Conservation (phyloP, 2,113 vertebrate species). For the Cebus imitator region DNA sequence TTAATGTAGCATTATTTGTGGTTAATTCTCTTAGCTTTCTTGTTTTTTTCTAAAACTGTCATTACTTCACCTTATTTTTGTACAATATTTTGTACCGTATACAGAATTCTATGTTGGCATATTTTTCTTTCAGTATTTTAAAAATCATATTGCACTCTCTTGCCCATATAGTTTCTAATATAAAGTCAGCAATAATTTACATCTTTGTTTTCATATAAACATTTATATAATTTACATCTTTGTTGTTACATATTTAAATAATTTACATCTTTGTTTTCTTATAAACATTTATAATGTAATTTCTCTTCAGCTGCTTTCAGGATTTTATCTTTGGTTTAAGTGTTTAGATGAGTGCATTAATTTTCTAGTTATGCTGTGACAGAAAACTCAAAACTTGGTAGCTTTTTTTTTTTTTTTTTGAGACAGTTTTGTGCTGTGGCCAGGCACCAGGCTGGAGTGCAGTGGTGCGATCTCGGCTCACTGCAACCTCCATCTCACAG, state of each 20-base stretch:
- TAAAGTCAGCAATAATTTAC: neutral
- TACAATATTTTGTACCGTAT: too few relatives aligned
- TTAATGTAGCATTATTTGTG: neutral
- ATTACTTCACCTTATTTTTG: neutral
- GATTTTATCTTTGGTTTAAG: neutral
- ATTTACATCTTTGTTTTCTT: neutral
- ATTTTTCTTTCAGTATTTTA: neutral
- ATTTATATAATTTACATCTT: neutral
- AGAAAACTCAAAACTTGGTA: too few relatives aligned
- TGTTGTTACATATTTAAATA: neutral
- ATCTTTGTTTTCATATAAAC: neutral
- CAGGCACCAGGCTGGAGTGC: too few relatives aligned
- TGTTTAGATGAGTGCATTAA: neutral
- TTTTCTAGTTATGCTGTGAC: neutral
- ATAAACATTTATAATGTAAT: neutral
- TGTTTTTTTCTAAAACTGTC: neutral
- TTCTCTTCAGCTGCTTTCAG: neutral
- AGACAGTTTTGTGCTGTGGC: too few relatives aligned
- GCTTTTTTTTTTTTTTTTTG: too few relatives aligned
- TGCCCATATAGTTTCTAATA: neutral
- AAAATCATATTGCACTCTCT: neutral
- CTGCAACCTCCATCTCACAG: too few relatives aligned
- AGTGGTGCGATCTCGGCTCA: too few relatives aligned
- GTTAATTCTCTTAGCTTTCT: neutral
- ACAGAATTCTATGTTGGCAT: neutral